A percentile compares a stretch with the other conserved stretches of the same genome.
Conservation (phyloP, 2,888 invertebrate genomes). For the Protonemura montana region DNA sequence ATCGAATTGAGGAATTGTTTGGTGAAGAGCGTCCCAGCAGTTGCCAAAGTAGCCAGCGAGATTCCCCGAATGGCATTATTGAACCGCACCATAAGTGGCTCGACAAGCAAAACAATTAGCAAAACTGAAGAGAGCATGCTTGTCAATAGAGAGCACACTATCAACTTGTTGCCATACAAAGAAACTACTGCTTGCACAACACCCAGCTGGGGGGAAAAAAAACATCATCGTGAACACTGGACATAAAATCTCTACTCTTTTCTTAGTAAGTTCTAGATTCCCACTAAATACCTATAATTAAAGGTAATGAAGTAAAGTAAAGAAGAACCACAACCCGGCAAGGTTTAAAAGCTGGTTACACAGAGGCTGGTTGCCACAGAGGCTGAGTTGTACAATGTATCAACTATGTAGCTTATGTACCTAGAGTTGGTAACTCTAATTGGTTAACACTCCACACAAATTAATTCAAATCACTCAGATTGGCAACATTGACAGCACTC, state of each 20-base stretch:
- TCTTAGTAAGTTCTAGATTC: not conserved
- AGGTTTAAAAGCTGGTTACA: no score
- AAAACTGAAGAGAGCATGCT: constrained; percentile 53
- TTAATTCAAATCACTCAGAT: no score
- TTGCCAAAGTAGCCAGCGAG: constrained; percentile 50
- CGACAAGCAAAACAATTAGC: constrained; percentile 50
- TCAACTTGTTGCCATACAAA: constrained; percentile 67
- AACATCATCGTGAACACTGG: not conserved
- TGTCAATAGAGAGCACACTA: constrained; percentile 62
- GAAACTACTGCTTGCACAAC: constrained; percentile 58
- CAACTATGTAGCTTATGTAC: no score
- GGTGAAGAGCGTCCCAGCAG: constrained; percentile 57
- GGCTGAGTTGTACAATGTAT: no score
- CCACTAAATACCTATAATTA: no score
- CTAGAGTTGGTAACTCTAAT: no score
- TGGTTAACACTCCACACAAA: no score
- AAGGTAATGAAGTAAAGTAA: no score
- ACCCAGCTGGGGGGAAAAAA: constrained; percentile 58
- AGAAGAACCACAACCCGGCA: no score
- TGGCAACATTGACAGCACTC: no score
- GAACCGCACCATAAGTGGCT: constrained; percentile 48
- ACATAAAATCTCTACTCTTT: not conserved
- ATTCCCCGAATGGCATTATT: constrained; percentile 48
- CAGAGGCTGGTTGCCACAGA: no score
- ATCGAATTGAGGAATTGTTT: constrained; percentile 59